Evolutionary conservation across 2,797 vertebrate species (phyloP), one percentile per base, ranked within the genome.

Genomic region (Anguilla megastoma): DNA sequence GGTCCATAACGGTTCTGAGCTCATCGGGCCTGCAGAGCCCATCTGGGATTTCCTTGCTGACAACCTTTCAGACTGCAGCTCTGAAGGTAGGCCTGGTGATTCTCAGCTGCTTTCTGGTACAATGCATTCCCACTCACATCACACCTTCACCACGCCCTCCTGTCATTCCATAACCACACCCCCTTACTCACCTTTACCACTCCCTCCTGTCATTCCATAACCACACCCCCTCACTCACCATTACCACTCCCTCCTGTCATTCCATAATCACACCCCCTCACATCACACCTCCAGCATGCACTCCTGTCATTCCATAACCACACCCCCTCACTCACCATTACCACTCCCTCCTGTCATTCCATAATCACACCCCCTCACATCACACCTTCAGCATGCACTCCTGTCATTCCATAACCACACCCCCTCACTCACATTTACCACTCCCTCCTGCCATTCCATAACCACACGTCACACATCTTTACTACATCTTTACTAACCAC

Each of bases 21-120:
- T 99, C 91, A 99, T 99, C 69, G 98, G 98, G 84, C 98, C 98
- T 52, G 97, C 95, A 9, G 98, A 99, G 89, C 97, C 97, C 10
- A 95, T 96, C 86, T 95, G 94, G 0, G 97, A 98, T 88, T 96
- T 97, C 87, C 92, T 98, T 80, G 92, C 94, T 36, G 98, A 99
- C 93, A 97, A 95, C 90, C 93, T 98, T 87, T 98, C 97, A 89
- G 98, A 98, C 93, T 97, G 97, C 94, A 97, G 97, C 92, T 97
- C 97, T 88, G 98, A 99, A 95, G 98, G 98, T 99, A 94, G 87
- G 93, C 0, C 30, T 16, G 10, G n/a, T 56, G 50, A 54, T 27
- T 56, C 50, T 84, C 41, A 30, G 50, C 4, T 74, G 36, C 2
- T 82, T 71, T 2, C 24, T 6, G 50, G 18, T 33, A 60, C 14